phyloP scores from a whole-genome alignment of 2,888 invertebrate genomes.

The Tenthredo notha region DNA sequence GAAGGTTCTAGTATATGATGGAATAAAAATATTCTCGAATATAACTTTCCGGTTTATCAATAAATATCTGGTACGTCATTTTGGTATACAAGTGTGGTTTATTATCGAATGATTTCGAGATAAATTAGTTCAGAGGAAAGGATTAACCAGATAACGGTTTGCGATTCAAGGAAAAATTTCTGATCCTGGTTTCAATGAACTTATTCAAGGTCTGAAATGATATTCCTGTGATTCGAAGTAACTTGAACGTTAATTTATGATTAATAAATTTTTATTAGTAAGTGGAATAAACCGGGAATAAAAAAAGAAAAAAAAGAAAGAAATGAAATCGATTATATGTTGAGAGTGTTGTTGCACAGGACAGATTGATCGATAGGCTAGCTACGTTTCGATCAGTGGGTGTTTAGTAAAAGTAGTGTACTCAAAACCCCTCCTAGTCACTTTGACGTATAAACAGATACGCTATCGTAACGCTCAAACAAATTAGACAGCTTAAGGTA shows the following conservation, averaged over 20 bases:
- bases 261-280: not conserved
- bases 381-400: not conserved
- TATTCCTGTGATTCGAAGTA: not conserved
- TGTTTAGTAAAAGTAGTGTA: conserved; percentile 15
- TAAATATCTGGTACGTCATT: not conserved
- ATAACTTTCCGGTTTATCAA: not conserved
- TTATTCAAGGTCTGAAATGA: not conserved
- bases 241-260: not conserved
- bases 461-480: not conserved
- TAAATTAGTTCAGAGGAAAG: not conserved
- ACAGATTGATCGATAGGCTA: conserved; percentile 21
- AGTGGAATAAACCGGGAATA: not conserved
- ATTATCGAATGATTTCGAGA: not conserved
- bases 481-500: conserved; percentile 18
- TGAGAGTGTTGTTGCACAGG: not conserved
- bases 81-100: not conserved
- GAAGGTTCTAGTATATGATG: conserved; percentile 15
- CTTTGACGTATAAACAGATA: conserved; percentile 13
- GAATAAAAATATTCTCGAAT: not conserved
- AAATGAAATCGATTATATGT: not conserved
- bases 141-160: not conserved
- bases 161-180: not conserved
- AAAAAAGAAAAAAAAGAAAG: not conserved
- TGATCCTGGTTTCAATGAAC: not conserved
- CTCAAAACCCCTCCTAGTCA: not conserved